Evolutionary conservation across 2,113 vertebrate genomes (phyloP).

Genomic region (Lycaon pictus): DNA sequence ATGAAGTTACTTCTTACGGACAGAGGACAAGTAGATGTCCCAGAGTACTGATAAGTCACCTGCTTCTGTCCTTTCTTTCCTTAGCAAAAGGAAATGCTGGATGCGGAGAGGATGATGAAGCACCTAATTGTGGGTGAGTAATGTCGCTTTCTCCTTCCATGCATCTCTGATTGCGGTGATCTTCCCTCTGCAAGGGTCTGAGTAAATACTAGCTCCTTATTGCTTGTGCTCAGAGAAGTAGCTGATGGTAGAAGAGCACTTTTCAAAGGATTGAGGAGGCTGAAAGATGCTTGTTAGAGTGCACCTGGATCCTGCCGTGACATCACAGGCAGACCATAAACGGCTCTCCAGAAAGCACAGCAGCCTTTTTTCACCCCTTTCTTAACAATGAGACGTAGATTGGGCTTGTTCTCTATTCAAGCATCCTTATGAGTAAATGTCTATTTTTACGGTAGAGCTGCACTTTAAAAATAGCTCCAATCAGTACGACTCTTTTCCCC

Average conservation of each 20-base stretch:
- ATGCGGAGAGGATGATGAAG: neutral
- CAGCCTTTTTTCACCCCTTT: conserved; percentile 79
- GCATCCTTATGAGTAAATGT: conserved; percentile 84
- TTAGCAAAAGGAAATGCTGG: conserved; percentile 49
- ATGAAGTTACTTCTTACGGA: neutral
- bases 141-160: conserved; percentile 38
- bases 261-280: conserved; percentile 66
- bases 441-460: conserved; percentile 83
- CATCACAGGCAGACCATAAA: conserved; percentile 75
- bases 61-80: conserved; percentile 25
- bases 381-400: conserved; percentile 85
- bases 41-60: conserved; percentile 12
- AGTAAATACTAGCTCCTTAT: conserved; percentile 66
- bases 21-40: neutral
- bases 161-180: conserved; percentile 76
- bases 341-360: conserved; percentile 69
- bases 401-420: conserved; percentile 83
- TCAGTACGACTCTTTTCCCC: conserved; percentile 82
- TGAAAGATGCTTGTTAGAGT: conserved; percentile 72
- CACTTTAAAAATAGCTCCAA: conserved; percentile 84
- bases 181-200: conserved; percentile 60
- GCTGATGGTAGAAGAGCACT: conserved; percentile 73
- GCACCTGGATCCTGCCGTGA: conserved; percentile 80
- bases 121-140: conserved; percentile 70
- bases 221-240: conserved; percentile 66